Evolutionary conservation across 2,888 invertebrate species (phyloP), one percentile per base, ranked within the genome.

Genomic region (Drosophila melanosoma): DNA sequence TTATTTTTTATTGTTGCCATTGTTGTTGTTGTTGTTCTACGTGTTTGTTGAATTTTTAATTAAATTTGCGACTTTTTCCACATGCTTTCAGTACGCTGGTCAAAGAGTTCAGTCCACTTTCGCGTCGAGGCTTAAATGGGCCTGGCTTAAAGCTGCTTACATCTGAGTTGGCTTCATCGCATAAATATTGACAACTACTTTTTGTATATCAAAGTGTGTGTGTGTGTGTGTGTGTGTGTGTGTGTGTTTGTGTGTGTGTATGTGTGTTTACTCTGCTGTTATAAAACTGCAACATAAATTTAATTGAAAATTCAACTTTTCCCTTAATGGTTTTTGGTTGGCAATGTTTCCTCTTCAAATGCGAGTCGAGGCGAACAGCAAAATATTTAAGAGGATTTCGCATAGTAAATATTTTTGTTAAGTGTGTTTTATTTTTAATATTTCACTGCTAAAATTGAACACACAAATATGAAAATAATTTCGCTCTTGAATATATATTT

Each of bases 11-110:
- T 67, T 56, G 71, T 57, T 59, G 26, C 26, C 26, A 42, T 42
- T 67, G 74, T 72, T 78, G 20, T 6, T 4, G 20, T 20, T 17
- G n/a, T 29, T 51, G 29, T 51, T 29, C 51, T 29, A 52, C 52
- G 45, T 65, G 78, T 76, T 73, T 82, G 79, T 84, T 84, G 85
- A 82, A 85, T 84, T 87, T 82, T 85, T 85, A 84, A 84, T 88
- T 84, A 78, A 84, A 77, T 85, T 84, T 77, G 63, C 57, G 72
- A 72, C 76, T 79, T 61, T 79, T 79, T 74, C 73, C 82, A 62
- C 74, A 60, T 65, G 54, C 69, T 61, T 29, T 17, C 7, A 36
- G 40, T n/a, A 17, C 49, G 4, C 20, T 57, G 33, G 29, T 38
- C 36, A 29, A 12, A 26, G 38, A 23, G 23, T 36, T 23, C 17